Conservation (phyloP, 2,888 invertebrate genomes). For the Brachyopa scutellaris region DNA sequence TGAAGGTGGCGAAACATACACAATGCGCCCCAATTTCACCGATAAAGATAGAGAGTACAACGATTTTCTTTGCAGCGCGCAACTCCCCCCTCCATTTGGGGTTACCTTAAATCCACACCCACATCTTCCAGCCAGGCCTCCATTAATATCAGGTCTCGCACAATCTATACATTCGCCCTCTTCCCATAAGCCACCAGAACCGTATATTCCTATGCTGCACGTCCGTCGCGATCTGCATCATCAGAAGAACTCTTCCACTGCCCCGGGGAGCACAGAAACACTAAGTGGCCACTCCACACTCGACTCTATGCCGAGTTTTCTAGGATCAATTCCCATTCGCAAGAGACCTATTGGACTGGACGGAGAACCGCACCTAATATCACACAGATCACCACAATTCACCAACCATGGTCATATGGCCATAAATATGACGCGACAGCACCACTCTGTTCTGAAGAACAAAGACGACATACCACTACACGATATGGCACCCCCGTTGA, state of each 20-base stretch:
- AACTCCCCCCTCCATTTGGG: constrained; percentile 42
- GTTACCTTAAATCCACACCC: constrained; percentile 47
- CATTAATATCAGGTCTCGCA: constrained; percentile 67
- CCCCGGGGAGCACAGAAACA: constrained; percentile 60
- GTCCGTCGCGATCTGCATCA: constrained; percentile 89
- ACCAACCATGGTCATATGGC: constrained; percentile 60
- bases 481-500: constrained; percentile 52
- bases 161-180: constrained; percentile 76
- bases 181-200: constrained; percentile 77
- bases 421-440: constrained; percentile 79
- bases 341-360: constrained; percentile 79
- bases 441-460: constrained; percentile 60
- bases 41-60: constrained; percentile 55
- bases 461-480: constrained; percentile 56
- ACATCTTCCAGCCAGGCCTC: constrained; percentile 71
- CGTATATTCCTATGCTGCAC: constrained; percentile 85
- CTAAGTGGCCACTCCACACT: constrained; percentile 78
- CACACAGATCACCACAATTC: constrained; percentile 58
- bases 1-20: constrained; percentile 86
- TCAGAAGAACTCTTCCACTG: constrained; percentile 70
- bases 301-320: constrained; percentile 80
- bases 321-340: constrained; percentile 81
- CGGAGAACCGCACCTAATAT: constrained; percentile 75
- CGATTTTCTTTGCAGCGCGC: constrained; percentile 51
- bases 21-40: constrained; percentile 87